A percentile compares a stretch with the other conserved stretches of the same genome.
Conservation (phyloP, 23 tunicate species). For the Oikopleura albicans region DNA sequence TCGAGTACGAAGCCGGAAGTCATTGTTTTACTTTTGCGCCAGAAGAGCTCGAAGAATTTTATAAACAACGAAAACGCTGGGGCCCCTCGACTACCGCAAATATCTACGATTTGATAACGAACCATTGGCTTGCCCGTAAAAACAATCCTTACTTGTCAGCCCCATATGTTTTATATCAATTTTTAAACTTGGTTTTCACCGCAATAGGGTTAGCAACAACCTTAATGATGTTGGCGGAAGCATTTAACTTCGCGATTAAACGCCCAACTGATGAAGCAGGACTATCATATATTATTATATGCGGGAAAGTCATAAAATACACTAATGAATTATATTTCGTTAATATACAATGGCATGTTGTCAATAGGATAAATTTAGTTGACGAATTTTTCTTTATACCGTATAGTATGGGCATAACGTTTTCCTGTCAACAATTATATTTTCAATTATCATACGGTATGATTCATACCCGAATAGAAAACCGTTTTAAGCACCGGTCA, state of each 20-base stretch:
- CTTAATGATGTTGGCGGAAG: not conserved
- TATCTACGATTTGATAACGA: conserved; percentile 59
- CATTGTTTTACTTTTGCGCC: conserved; percentile 97
- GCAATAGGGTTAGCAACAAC: not conserved
- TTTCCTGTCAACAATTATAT: not conserved
- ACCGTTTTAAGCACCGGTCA: no score
- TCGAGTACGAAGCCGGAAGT: conserved; percentile 85
- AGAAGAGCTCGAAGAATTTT: conserved; percentile 91
- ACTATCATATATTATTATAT: not conserved
- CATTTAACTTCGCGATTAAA: not conserved
- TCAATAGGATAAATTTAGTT: conserved; percentile 25
- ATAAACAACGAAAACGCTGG: conserved; percentile 90
- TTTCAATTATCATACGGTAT: not conserved
- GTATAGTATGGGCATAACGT: not conserved
- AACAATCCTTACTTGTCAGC: conserved; percentile 76
- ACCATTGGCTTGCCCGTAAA: conserved; percentile 44
- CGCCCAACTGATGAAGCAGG: not conserved
- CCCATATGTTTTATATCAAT: conserved; percentile 79
- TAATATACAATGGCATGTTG: no score
- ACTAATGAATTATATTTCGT: no score
- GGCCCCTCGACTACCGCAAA: conserved; percentile 99
- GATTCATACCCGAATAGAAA: not conserved
- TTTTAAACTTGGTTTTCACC: not conserved
- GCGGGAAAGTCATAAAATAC: not conserved
- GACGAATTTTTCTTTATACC: not conserved